Evolutionary conservation across 2,888 invertebrate genomes (phyloP).

Genomic region (Laothoe populi): DNA sequence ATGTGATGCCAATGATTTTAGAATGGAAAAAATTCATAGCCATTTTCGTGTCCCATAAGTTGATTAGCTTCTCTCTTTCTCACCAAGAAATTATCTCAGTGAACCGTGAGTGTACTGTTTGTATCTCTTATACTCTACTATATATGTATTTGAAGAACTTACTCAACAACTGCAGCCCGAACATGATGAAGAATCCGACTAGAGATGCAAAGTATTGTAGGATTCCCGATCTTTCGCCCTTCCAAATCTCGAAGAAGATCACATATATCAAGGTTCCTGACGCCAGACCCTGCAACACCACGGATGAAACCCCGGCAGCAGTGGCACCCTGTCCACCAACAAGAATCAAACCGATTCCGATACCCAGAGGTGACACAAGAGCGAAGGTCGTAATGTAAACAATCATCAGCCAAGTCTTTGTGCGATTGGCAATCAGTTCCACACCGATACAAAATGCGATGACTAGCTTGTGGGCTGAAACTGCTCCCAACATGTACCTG

Average conservation of each 20-base stretch:
- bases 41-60: no score
- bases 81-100: no score
- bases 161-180: constrained; percentile 87
- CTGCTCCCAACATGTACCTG: constrained; percentile 93
- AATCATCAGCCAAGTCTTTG: constrained; percentile 85
- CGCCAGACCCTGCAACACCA: constrained; percentile 92
- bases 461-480: constrained; percentile 93
- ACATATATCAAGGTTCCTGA: constrained; percentile 97
- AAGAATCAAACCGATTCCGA: constrained; percentile 89
- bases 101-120: no score
- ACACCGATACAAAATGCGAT: constrained; percentile 95
- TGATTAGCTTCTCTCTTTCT: no score
- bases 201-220: constrained; percentile 87
- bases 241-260: constrained; percentile 97
- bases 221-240: constrained; percentile 84
- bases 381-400: constrained; percentile 91
- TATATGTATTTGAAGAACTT: constrained; percentile 69
- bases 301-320: constrained; percentile 86
- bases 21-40: no score
- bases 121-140: no score
- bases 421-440: constrained; percentile 90
- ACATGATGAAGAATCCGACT: constrained; percentile 89
- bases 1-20: no score
- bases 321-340: constrained; percentile 85
- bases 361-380: constrained; percentile 91